Base-by-base conservation (phyloP, 2,113 vertebrate species). In the Pachyramphus minor region DNA sequence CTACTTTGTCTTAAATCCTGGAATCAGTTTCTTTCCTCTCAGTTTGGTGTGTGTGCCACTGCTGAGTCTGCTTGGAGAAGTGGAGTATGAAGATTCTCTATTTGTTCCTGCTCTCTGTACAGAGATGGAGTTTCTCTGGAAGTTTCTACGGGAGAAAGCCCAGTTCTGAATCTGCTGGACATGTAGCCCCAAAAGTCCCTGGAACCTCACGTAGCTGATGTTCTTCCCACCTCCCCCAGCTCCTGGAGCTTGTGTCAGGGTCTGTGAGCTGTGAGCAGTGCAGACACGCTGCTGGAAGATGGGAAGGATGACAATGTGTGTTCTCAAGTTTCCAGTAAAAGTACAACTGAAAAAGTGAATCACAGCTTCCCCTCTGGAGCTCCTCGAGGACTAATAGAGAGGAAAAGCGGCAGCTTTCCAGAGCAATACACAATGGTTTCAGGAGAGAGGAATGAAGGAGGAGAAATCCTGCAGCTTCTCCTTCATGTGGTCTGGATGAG, bases 301-400 rank as follows among this genome's bases (percentile, higher is more conserved):
- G 95, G 92, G 92, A 92, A 78, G 42, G 59, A 59, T 96, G 95
- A 87, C 88, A 89, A 10, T 47, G 28, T 82, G 6, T 59, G 78
- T 50, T 93, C 87, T 94, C 68, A 47, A 81, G 53, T 97, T 97
- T 96, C 91, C 96, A 96, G 87, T 88, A 67, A 93, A 77, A 83
- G 90, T 68, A 78, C 75, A 88, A 86, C 88, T 97, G 96, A 69
- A 84, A 85, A 89, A 92, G 77, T 96, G 95, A 96, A 96, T 97
- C 94, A 96, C 79, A 89, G 59, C 90, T 96, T 97, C 88, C 90
- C 71, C 69, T 92, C 75, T 25, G 20, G 35, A 95, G 66, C 69
- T 90, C 49, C 79, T 93, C 1, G 2, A 94, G 68, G 68, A 45
- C 45, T 62, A 53, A 52, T 15, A 42, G 56, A 90, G 59, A 68